These are phyloP conservation scores for Listronotus bonariensis DNA, from an alignment of 1,140 invertebrate species.

Conservation along the genomic window DNA sequence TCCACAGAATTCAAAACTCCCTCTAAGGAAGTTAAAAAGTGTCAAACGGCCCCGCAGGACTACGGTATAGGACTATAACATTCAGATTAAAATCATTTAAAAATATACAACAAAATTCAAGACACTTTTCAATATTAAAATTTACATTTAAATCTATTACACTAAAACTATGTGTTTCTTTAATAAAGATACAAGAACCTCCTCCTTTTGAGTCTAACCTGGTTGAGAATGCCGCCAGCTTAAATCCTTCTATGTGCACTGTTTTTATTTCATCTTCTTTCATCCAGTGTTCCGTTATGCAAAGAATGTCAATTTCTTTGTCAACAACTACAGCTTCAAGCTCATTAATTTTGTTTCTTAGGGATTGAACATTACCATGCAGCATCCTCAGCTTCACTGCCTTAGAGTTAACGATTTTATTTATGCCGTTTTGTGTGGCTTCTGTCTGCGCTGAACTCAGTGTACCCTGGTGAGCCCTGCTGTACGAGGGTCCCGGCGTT, in stretches of 20 bases:
- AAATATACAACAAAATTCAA: conserved; percentile 1
- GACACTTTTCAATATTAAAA: conserved; percentile 11
- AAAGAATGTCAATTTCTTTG: conserved; percentile 8
- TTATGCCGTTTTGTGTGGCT: no score
- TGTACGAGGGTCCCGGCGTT: no score
- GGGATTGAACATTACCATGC: no score
- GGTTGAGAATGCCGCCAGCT: not conserved
- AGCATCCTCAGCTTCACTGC: no score
- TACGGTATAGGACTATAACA: conserved; percentile 7
- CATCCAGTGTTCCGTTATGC: conserved; percentile 14
- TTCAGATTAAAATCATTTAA: conserved; percentile 7
- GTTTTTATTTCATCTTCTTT: conserved; percentile 3
- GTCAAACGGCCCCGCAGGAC: not conserved
- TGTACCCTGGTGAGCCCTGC: no score
- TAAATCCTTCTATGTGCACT: conserved; percentile 3
- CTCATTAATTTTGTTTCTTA: conserved; percentile 3
- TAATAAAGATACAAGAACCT: conserved; percentile 9
- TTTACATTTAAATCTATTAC: conserved; percentile 3
- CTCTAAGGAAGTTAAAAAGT: no score
- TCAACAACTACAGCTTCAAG: not conserved
- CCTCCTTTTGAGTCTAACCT: conserved; percentile 2
- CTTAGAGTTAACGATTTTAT: no score
- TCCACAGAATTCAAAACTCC: no score
- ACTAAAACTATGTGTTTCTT: not conserved
- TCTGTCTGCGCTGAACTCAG: no score